Evolutionary conservation across 2,888 invertebrate genomes (phyloP).

Genomic region (Deilephila porcellus): DNA sequence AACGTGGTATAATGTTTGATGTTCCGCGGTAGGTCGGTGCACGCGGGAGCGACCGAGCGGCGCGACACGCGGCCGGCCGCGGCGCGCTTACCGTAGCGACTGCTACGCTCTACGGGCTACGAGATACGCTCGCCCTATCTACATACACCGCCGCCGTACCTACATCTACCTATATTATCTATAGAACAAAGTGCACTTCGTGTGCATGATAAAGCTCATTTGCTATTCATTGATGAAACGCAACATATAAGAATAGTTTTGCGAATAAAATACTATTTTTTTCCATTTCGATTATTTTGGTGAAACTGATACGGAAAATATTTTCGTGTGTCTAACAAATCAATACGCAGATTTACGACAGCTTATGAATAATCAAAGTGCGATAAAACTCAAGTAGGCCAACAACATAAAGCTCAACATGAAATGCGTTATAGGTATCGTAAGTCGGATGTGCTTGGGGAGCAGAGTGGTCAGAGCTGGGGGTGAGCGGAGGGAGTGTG

Average conservation of each 20-base stretch:
- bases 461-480: conserved; percentile 35
- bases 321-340: not conserved
- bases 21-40: not conserved
- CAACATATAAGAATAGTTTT: not conserved
- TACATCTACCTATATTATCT: not conserved
- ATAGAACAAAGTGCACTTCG: not conserved
- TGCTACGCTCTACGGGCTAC: conserved; percentile 65
- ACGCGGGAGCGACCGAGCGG: conserved; percentile 30
- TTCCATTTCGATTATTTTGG: not conserved
- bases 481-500: conserved; percentile 30
- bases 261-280: not conserved
- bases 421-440: conserved; percentile 47
- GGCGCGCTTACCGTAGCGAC: conserved; percentile 63
- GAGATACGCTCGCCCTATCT: conserved; percentile 18
- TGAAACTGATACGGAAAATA: too few species aligned
- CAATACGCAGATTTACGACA: conserved; percentile 1
- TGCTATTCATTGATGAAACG: not conserved
- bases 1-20: not conserved
- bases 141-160: not conserved
- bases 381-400: conserved; percentile 35
- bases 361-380: conserved; percentile 32
- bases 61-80: conserved; percentile 52
- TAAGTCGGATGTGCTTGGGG: conserved; percentile 37
- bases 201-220: conserved; percentile 13
- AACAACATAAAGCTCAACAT: conserved; percentile 51